A percentile compares a stretch with the other conserved stretches of the same genome.
Evolutionary conservation across 1,140 invertebrate species (phyloP).

Genomic region (Drosophila subpulchrella): DNA sequence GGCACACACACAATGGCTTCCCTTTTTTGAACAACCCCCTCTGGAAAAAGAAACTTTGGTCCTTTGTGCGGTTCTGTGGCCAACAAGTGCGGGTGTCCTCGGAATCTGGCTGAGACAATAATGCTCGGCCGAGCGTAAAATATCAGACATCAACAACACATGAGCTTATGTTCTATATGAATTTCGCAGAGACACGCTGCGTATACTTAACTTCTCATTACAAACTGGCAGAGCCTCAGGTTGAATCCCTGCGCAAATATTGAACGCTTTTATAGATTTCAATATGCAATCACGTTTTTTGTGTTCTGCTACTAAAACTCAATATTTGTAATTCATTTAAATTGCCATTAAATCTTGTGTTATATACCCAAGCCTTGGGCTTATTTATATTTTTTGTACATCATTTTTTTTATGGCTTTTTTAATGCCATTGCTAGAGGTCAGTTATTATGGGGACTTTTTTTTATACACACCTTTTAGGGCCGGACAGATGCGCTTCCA

Average conservation of each 20-base stretch:
- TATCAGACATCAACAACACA: constrained; percentile 53
- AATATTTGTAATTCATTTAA: constrained; percentile 80
- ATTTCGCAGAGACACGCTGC: constrained; percentile 19
- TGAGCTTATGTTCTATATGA: not conserved
- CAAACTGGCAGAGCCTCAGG: constrained; percentile 20
- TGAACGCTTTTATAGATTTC: constrained; percentile 52
- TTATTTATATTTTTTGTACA: constrained; percentile 13
- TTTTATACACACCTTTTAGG: constrained; percentile 92
- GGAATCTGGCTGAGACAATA: constrained; percentile 40
- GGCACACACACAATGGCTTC: constrained; percentile 22
- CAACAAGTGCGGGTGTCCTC: constrained; percentile 34
- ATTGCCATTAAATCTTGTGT: constrained; percentile 31
- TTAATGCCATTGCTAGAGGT: not conserved
- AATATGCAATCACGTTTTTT: constrained; percentile 63
- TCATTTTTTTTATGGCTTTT: constrained; percentile 16
- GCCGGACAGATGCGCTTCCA: constrained; percentile 98
- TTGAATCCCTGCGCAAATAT: constrained; percentile 39
- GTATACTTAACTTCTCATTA: constrained; percentile 55
- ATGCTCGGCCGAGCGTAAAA: constrained; percentile 36
- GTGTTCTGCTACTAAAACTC: constrained; percentile 38
- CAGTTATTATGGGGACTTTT: too few species aligned
- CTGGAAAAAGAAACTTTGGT: constrained; percentile 22
- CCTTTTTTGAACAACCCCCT: constrained; percentile 1
- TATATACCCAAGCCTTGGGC: constrained; percentile 5
- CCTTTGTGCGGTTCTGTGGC: constrained; percentile 23